Evolutionary conservation across 2,888 invertebrate genomes (phyloP), one percentile per base, ranked within the genome.

Genomic region (Dilophus febrilis): DNA sequence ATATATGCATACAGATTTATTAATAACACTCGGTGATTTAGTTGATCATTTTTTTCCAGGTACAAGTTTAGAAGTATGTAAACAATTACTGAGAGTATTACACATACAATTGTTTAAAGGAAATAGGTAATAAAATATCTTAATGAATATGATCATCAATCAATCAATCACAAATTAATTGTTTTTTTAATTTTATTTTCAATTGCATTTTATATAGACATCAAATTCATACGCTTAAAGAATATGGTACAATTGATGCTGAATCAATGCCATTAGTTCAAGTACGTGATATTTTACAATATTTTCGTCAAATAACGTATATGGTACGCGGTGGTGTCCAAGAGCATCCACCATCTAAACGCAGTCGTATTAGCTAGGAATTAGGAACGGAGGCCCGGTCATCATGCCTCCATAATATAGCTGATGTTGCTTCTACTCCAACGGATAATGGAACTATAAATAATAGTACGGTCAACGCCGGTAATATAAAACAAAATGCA

Each of bases 251-350:
- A 55, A 77, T 71, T 31, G 76, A 74, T 43, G 65, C 74, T 55
- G 84, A 84, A 54, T 74, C 74, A 38, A 65, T 82, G 58, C 83
- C 84, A 31, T 64, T 87, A 49, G 82, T 87, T 41, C 81, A 81
- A 65, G 81, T 86, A 49, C 74, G 79, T 45, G 83, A 81, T 65
- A 78, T 86, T 46, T 77, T 85, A 65, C 76, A 77, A 55, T 85
- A 73, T 61, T 84, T 85, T 84, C 79, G 82, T 26, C 87, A 87
- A 63, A 66, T 87, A 64, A 82, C 82, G 57, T 87, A 85, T 66
- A 85, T 86, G 79, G 71, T 84, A 63, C 57, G 60, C 48, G 45
- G 39, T 17, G 44, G 39, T 19, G 58, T 56, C 46, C 54, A 59
- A 49, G 61, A 61, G 43, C 58, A 60, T 50, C 61, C 61, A 48